Percentiles rank a stretch among this genome's conserved stretches.
Evolutionary conservation across 2,888 invertebrate genomes (phyloP).

Genomic region (Theodoxus fluviatilis): DNA sequence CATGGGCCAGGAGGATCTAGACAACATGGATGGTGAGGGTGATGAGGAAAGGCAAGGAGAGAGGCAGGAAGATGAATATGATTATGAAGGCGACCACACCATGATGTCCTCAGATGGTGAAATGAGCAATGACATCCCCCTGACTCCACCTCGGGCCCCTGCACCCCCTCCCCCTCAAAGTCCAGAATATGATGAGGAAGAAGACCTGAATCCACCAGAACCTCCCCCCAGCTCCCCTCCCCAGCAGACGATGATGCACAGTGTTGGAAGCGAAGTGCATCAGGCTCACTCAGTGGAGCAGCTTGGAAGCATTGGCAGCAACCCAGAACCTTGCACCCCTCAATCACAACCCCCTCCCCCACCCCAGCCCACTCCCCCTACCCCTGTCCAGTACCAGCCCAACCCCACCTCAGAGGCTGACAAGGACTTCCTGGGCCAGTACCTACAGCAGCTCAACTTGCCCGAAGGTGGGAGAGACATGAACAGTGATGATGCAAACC

Average conservation of each 20-base stretch:
- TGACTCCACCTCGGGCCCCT: conserved; percentile 41
- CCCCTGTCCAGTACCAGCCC: conserved; percentile 26
- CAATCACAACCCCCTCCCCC: conserved; percentile 32
- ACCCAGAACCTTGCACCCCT: too few relatives aligned
- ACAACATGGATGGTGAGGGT: too few relatives aligned
- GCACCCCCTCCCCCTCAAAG: conserved; percentile 36
- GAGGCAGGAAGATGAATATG: too few relatives aligned
- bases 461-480: conserved; percentile 30
- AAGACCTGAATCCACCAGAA: too few relatives aligned
- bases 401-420: conserved; percentile 50
- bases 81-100: too few relatives aligned
- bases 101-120: conserved; percentile 37
- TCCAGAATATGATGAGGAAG: conserved; percentile 37
- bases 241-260: conserved; percentile 24
- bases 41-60: too few relatives aligned
- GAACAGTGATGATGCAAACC: conserved; percentile 25
- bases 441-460: conserved; percentile 50
- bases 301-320: too few relatives aligned
- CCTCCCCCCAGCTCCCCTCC: conserved; percentile 21
- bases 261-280: conserved; percentile 25
- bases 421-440: conserved; percentile 57
- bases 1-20: too few relatives aligned
- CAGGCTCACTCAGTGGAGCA: neutral
- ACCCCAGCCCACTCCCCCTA: conserved; percentile 25
- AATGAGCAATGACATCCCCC: conserved; percentile 38